Evolutionary conservation across 2,888 invertebrate species (phyloP).

Genomic region (Polietes domitor): DNA sequence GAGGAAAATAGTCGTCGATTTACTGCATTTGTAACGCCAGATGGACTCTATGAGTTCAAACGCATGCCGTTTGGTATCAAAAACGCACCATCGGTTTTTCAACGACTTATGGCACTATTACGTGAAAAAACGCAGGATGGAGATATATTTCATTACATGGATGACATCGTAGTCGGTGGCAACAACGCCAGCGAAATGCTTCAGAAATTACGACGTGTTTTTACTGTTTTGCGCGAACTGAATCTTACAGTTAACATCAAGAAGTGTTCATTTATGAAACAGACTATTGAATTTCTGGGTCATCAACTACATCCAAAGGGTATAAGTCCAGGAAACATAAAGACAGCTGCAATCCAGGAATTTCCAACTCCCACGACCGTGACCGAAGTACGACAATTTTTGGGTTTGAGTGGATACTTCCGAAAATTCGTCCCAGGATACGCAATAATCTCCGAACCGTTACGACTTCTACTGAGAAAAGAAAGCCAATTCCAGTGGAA

Average conservation of each 20-base stretch:
- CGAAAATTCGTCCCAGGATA: slow-evolving; percentile 52
- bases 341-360: slow-evolving; percentile 46
- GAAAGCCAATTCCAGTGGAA: slow-evolving; percentile 30
- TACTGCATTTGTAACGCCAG: slow-evolving; percentile 28
- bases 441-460: slow-evolving; percentile 53
- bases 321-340: slow-evolving; percentile 57
- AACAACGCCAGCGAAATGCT: slow-evolving; percentile 45
- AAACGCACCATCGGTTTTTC: slow-evolving; percentile 44
- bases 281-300: slow-evolving; percentile 55
- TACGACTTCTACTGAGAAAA: slow-evolving; percentile 43
- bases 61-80: slow-evolving; percentile 37
- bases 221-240: background rate
- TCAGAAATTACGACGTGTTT: slow-evolving; percentile 42
- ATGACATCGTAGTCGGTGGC: slow-evolving; percentile 54
- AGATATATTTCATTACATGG: slow-evolving; percentile 63
- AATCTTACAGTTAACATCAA: background rate
- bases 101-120: slow-evolving; percentile 47
- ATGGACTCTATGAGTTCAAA: slow-evolving; percentile 51
- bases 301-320: slow-evolving; percentile 54
- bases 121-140: slow-evolving; percentile 22
- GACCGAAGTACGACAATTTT: slow-evolving; percentile 51
- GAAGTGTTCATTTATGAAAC: slow-evolving; percentile 60
- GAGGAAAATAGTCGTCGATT: background rate
- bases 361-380: slow-evolving; percentile 51
- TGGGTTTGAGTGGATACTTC: slow-evolving; percentile 56